Evolutionary conservation across 2,797 vertebrate species (phyloP), one percentile per base, ranked within the genome.

Genomic region (Carduelis carduelis): DNA sequence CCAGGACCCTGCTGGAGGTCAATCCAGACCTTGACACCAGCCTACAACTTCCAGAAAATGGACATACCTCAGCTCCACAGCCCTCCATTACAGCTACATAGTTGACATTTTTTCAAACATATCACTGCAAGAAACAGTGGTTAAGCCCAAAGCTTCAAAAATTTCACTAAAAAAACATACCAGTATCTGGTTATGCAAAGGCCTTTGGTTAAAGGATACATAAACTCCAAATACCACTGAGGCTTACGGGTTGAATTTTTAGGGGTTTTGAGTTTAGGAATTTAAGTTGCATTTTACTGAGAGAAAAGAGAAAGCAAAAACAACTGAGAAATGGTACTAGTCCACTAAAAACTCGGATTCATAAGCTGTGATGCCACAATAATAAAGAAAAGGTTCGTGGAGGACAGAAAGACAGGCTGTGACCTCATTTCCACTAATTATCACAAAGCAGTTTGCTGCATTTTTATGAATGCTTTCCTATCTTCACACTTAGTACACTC

Each of bases 241-340:
- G 94, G 90, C 61, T 95, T 95, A 92, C 37, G 85, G 90, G 77
- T 76, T 95, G 89, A 89, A 90, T 95, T 93, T 91, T 95, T 93
- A 50, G 80, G 68, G 88, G 52, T 80, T 91, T 89, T 80, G 49
- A 65, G 55, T 78, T 95, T 71, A 92, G 83, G 89, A 96, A 83
- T 95, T 96, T 88, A 87, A 91, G 90, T 95, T 6, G 0, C 74
- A 84, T 96, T 76, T 90, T 81, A 94, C 89, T 95, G 85, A 91
- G 93, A 96, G 87, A 96, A 94, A 96, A 95, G 77, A 95, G 86
- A 96, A 96, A 92, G 83, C 59, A 95, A 94, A 94, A 96, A 92
- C 66, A 95, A 95, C 76, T 72, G 81, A 89, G 76, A 91, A 91
- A 91, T 75, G 18, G n/a, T 96, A 79, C 55, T 87, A 70, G 87